A percentile compares a stretch with the other conserved stretches of the same genome.
phyloP scores from a whole-genome alignment of 2,888 invertebrate species.

The Gryllus longicercus region DNA sequence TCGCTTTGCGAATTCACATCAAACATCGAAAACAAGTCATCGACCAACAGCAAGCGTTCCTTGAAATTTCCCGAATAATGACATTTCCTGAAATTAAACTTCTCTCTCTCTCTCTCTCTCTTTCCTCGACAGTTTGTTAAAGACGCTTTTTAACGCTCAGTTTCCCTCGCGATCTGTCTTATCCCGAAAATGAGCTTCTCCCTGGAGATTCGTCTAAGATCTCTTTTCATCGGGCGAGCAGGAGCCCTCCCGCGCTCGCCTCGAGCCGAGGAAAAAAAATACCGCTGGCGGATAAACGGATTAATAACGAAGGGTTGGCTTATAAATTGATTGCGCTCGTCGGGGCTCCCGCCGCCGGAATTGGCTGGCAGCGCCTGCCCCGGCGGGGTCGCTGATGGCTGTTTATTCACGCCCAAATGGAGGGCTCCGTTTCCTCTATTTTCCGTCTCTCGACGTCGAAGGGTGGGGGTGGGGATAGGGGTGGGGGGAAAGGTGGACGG shows the following conservation, averaged over 20 bases:
- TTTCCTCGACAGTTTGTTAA: too few species aligned
- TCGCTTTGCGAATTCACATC: too few species aligned
- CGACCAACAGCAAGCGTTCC: too few species aligned
- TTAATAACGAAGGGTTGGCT: conserved; percentile 9
- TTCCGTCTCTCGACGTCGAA: neutral
- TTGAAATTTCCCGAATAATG: too few species aligned
- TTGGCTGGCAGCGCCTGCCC: neutral
- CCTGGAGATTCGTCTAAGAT: neutral
- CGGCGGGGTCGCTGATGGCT: neutral
- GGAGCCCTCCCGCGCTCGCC: neutral
- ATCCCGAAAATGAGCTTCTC: neutral
- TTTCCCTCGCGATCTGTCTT: too few species aligned
- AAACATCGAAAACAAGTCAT: too few species aligned
- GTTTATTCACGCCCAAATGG: neutral
- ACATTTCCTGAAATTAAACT: too few species aligned
- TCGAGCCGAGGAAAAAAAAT: neutral
- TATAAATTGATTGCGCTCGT: conserved; percentile 11
- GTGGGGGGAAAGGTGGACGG: neutral
- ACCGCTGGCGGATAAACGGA: conserved; percentile 17
- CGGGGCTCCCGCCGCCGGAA: neutral
- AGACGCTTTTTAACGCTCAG: too few species aligned
- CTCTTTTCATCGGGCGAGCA: conserved; percentile 17
- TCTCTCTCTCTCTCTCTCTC: too few species aligned
- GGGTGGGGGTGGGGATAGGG: neutral
- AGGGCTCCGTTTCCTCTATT: neutral